Conservation (phyloP, 1,140 invertebrate species). For the Bombus huntii region DNA sequence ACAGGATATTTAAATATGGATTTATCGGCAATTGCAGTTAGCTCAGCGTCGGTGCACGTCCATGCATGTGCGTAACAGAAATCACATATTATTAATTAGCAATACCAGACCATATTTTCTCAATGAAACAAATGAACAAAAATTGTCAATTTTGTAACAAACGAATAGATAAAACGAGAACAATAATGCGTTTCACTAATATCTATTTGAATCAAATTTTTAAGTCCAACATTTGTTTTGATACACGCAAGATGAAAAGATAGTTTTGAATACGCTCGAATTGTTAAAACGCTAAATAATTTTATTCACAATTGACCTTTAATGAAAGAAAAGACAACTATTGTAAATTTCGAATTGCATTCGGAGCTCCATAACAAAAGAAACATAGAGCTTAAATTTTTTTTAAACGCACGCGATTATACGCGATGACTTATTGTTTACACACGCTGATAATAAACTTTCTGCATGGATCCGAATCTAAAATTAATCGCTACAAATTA, state of each 20-base stretch:
- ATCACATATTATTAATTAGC: slow-evolving; percentile 36
- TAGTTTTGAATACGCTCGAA: not conserved
- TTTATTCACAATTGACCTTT: not conserved
- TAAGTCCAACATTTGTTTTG: not conserved
- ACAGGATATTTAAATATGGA: slow-evolving; percentile 17
- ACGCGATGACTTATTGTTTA: not conserved
- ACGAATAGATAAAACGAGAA: not conserved
- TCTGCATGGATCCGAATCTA: not conserved
- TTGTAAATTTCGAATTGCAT: not conserved
- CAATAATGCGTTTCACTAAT: not conserved
- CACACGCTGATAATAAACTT: not conserved
- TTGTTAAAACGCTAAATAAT: not conserved
- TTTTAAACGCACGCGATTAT: not conserved
- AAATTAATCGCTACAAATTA: not conserved
- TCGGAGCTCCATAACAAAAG: not conserved
- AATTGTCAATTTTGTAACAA: not conserved
- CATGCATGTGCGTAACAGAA: not conserved
- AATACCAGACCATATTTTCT: not conserved
- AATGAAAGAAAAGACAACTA: not conserved
- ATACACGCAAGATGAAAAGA: not conserved
- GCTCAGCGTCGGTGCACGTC: not conserved
- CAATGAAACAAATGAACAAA: not conserved
- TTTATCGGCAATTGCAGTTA: slow-evolving; percentile 11
- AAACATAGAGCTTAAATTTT: not conserved
- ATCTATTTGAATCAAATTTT: not conserved